Evolutionary conservation across 2,888 invertebrate species (phyloP), one percentile per base, ranked within the genome.

Genomic region (Tipula unca): DNA sequence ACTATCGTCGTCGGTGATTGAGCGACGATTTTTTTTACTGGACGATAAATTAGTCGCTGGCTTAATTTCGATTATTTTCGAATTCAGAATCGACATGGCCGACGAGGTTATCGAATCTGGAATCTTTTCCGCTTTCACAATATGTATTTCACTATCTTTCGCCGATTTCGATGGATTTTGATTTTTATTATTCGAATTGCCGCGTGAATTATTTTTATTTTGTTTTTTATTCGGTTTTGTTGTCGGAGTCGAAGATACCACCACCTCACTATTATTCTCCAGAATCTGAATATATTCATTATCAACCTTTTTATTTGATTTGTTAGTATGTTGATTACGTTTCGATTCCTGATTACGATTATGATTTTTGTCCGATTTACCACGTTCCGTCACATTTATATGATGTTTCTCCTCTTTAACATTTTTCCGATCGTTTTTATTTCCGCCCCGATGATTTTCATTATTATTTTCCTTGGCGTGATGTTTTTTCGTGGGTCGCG

Each of bases 61-160:
- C 87, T 89, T 90, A 85, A 91, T 91, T 88, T 90, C 91, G 85
- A 91, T 89, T 29, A 91, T 91, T 89, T 91, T 91, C 2, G 91
- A 91, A 87, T 91, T 90, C 54, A 89, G 89, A 1, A 90, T 89
- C 1, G 89, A 88, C 0, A 90, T 89, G 0, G 90, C 90, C 82
- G 90, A 89, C 32, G 90, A 89, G 25, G 89, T 88, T 48, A 89
- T 29, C 32, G 35, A 89, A 13, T 87, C 87, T n/a, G 89, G 90
- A 85, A 90, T 87, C 86, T 89, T 89, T 86, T 91, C 91, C 1
- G 90, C 89, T 85, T 89, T 89, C 1, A 91, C 90, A 54, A 90
- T 89, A 86, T 90, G 91, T 29, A 91, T 91, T 86, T 89, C 89
- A 86, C 90, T 91, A 85, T 91, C 91, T n/a, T 89, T 89, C 0